Evolutionary conservation across 2,797 vertebrate genomes (phyloP).

Genomic region (Scleropages formosus): DNA sequence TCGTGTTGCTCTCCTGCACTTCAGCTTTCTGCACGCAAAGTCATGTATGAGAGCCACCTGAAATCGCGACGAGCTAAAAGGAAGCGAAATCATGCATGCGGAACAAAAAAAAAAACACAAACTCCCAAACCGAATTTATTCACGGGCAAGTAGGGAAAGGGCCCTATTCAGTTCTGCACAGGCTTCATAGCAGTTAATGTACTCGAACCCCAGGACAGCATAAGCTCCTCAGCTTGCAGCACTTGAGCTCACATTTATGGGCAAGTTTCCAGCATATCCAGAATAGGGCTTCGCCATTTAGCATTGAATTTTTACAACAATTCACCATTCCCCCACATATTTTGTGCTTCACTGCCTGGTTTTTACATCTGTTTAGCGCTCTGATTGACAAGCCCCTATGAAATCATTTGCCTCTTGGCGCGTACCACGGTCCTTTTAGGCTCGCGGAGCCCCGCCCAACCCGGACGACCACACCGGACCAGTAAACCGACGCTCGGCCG

Average conservation of each 20-base stretch:
- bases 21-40: conserved; percentile 70
- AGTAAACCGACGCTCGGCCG: too few relatives aligned
- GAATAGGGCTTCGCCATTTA: not conserved
- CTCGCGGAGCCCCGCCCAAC: too few relatives aligned
- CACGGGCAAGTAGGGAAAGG: not conserved
- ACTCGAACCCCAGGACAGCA: not conserved
- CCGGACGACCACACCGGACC: not conserved
- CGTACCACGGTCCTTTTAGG: not conserved
- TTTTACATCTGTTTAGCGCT: not conserved
- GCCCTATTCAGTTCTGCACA: not conserved
- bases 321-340: not conserved
- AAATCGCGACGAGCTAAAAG: not conserved
- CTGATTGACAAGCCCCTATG: not conserved
- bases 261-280: not conserved
- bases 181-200: too few relatives aligned
- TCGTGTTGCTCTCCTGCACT: conserved; percentile 49
- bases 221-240: not conserved
- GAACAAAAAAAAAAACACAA: not conserved
- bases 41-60: not conserved
- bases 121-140: not conserved
- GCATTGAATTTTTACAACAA: not conserved
- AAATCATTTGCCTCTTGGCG: not conserved
- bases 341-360: not conserved
- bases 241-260: not conserved
- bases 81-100: not conserved